Percentiles rank a stretch among this genome's conserved stretches.
Evolutionary conservation across 2,888 invertebrate species (phyloP).

Genomic region (Dilophus febrilis): DNA sequence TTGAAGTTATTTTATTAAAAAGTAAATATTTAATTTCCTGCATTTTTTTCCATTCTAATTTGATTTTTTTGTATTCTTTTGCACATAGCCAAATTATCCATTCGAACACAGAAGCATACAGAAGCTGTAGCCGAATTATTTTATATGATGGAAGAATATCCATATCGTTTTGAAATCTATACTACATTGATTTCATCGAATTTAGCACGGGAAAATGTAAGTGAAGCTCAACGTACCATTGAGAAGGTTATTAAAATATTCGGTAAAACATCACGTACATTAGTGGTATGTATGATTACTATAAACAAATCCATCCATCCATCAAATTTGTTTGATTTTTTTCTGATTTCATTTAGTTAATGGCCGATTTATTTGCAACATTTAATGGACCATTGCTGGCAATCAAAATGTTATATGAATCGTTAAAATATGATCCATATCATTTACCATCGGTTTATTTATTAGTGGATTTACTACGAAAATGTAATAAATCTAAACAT

Average conservation of each 20-base stretch:
- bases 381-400: slow-evolving; percentile 40
- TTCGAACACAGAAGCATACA: too few relatives aligned
- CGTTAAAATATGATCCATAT: slow-evolving; percentile 50
- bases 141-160: slow-evolving; percentile 11
- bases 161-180: slow-evolving; percentile 43
- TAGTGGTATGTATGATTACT: slow-evolving; percentile 59
- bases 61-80: background rate
- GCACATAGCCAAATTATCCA: background rate
- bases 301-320: slow-evolving; percentile 8
- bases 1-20: slow-evolving; percentile 57
- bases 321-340: background rate
- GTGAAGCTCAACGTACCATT: slow-evolving; percentile 58
- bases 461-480: slow-evolving; percentile 50
- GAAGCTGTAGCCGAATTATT: too few relatives aligned
- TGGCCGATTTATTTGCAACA: background rate
- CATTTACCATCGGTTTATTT: slow-evolving; percentile 55
- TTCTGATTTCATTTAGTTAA: background rate
- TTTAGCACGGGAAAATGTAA: slow-evolving; percentile 43
- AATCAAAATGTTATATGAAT: slow-evolving; percentile 50
- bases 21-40: slow-evolving; percentile 31
- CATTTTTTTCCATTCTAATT: background rate
- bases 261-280: slow-evolving; percentile 51
- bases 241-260: slow-evolving; percentile 51
- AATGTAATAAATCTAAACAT: slow-evolving; percentile 44
- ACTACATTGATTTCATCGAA: slow-evolving; percentile 64